phyloP scores from a whole-genome alignment of 2,888 invertebrate genomes.

The Zele albiditarsus region DNA sequence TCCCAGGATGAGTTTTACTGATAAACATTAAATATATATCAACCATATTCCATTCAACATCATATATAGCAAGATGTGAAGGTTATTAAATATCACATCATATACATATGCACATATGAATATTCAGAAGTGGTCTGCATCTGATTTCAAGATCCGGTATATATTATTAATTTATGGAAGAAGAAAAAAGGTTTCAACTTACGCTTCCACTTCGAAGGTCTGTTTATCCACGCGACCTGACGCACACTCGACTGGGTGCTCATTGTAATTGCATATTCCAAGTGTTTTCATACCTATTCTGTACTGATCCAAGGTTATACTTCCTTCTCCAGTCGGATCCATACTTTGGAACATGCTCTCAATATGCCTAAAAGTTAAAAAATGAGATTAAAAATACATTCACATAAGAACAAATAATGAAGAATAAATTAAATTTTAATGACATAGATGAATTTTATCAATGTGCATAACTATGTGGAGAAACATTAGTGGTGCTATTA shows the following conservation, averaged over 20 bases:
- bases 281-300: constrained; percentile 60
- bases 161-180: neutral
- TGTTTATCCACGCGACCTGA: constrained; percentile 54
- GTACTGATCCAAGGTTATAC: constrained; percentile 59
- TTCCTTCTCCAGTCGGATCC: constrained; percentile 55
- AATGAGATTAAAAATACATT: constrained; percentile 14
- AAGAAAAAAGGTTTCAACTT: constrained; percentile 48
- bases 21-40: constrained; percentile 20
- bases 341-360: constrained; percentile 61
- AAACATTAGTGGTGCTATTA: neutral
- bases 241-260: constrained; percentile 51
- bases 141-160: neutral
- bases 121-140: neutral
- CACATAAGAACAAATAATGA: constrained; percentile 22
- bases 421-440: constrained; percentile 31
- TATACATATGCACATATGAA: neutral
- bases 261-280: constrained; percentile 55
- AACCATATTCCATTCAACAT: neutral
- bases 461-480: neutral
- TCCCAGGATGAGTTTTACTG: constrained; percentile 43
- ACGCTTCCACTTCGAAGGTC: constrained; percentile 60
- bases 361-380: constrained; percentile 57
- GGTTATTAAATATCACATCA: neutral
- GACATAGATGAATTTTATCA: neutral
- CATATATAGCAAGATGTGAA: neutral